phyloP scores from a whole-genome alignment of 2,888 invertebrate genomes.

The Aspidapion aeneum region DNA sequence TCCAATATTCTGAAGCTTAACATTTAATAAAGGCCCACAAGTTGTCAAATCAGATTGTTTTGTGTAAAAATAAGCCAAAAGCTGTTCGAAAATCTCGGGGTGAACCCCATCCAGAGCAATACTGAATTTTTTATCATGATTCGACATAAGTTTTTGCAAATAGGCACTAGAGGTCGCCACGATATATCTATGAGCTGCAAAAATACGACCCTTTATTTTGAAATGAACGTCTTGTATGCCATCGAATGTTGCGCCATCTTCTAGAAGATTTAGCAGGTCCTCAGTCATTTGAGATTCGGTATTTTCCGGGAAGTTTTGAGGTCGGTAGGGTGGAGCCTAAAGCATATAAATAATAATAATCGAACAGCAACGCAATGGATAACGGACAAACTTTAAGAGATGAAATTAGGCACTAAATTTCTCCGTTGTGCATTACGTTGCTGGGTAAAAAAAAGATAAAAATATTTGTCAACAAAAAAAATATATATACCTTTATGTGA shows the following conservation, averaged over 20 bases:
- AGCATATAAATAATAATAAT: constrained; percentile 34
- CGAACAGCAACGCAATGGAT: too few species aligned
- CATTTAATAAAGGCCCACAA: constrained; percentile 40
- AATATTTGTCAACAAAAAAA: too few species aligned
- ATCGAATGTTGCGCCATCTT: constrained; percentile 63
- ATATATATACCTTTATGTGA: too few species aligned
- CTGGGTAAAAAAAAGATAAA: too few species aligned
- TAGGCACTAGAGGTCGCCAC: constrained; percentile 62
- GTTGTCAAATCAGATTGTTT: constrained; percentile 60
- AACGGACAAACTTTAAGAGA: too few species aligned
- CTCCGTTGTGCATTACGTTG: too few species aligned
- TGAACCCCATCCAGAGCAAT: constrained; percentile 52
- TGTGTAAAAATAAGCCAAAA: constrained; percentile 69
- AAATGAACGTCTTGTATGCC: constrained; percentile 70
- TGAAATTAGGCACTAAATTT: too few species aligned
- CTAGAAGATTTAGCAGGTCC: constrained; percentile 57
- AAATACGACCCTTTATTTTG: constrained; percentile 58
- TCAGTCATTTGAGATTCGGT: constrained; percentile 42
- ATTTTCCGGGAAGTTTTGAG: constrained; percentile 25
- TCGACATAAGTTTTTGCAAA: constrained; percentile 51
- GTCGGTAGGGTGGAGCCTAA: constrained; percentile 35
- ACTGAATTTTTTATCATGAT: not conserved
- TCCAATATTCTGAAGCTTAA: constrained; percentile 23
- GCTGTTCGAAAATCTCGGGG: constrained; percentile 65
- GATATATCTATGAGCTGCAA: constrained; percentile 72